Evolutionary conservation across 1,140 invertebrate species (phyloP).

Genomic region (Pseudomyrmex dendroicus): DNA sequence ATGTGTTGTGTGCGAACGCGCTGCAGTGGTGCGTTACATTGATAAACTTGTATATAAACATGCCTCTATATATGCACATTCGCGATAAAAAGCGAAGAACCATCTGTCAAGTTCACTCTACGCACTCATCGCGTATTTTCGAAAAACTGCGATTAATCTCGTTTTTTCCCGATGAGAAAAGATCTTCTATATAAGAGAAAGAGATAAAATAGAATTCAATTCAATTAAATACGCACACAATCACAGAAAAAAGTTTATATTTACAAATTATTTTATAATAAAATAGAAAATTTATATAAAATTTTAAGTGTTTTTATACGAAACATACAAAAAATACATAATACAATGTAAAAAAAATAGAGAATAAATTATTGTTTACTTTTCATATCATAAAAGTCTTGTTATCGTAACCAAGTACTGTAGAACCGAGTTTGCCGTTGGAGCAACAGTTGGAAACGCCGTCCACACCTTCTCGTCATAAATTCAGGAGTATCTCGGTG

Average conservation of each 20-base stretch:
- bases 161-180: conserved; percentile 21
- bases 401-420: not conserved
- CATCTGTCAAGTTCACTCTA: conserved; percentile 54
- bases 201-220: not conserved
- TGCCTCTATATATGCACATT: conserved; percentile 9
- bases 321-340: not conserved
- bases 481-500: conserved; percentile 8
- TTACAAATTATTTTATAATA: not conserved
- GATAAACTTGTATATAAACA: conserved; percentile 52
- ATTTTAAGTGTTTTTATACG: not conserved
- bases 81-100: conserved; percentile 36
- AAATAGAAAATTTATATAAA: not conserved
- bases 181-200: not conserved
- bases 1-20: conserved; percentile 31
- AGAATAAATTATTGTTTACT: conserved; percentile 30
- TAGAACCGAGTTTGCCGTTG: conserved; percentile 4
- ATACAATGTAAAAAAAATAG: conserved; percentile 13
- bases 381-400: not conserved
- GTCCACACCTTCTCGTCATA: conserved; percentile 8
- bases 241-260: not conserved
- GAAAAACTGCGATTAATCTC: conserved; percentile 27
- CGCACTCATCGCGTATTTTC: conserved; percentile 4
- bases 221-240: no score
- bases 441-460: conserved; percentile 25
- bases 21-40: conserved; percentile 1